A percentile compares a stretch with the other conserved stretches of the same genome.
These are phyloP conservation scores for Epinotia nisella DNA, from an alignment of 2,888 invertebrate species.

Conservation along the genomic window DNA sequence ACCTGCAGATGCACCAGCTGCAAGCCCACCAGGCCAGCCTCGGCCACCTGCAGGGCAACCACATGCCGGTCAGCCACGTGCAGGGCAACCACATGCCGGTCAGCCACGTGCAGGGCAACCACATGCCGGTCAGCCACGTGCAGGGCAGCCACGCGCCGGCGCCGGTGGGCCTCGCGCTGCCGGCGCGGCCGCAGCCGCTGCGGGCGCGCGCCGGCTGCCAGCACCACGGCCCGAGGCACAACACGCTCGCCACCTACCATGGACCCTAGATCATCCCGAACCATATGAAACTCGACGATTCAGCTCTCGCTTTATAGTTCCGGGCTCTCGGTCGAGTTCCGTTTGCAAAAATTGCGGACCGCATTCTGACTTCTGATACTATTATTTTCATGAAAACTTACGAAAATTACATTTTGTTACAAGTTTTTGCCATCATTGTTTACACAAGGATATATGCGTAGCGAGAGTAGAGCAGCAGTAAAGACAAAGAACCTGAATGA, in stretches of 20 bases:
- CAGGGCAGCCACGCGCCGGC: conserved; percentile 36
- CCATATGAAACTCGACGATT: neutral
- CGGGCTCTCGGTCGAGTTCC: too few species aligned
- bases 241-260: conserved; percentile 58
- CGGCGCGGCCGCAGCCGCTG: conserved; percentile 33
- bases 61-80: conserved; percentile 14
- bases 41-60: conserved; percentile 43
- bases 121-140: conserved; percentile 14
- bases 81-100: conserved; percentile 41
- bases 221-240: conserved; percentile 60
- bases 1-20: conserved; percentile 70
- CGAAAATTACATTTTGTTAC: too few species aligned
- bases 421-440: too few species aligned
- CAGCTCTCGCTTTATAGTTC: neutral
- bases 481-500: too few species aligned
- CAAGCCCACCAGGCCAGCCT: conserved; percentile 52
- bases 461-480: too few species aligned
- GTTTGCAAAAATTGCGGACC: too few species aligned
- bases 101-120: conserved; percentile 37
- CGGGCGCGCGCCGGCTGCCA: conserved; percentile 54
- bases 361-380: too few species aligned
- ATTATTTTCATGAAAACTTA: too few species aligned
- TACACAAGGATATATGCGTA: too few species aligned
- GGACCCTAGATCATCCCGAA: conserved; percentile 48
- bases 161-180: conserved; percentile 7